Percentiles rank a stretch among this genome's conserved stretches.
phyloP scores from a whole-genome alignment of 2,888 invertebrate genomes.

The Volucella bombylans region DNA sequence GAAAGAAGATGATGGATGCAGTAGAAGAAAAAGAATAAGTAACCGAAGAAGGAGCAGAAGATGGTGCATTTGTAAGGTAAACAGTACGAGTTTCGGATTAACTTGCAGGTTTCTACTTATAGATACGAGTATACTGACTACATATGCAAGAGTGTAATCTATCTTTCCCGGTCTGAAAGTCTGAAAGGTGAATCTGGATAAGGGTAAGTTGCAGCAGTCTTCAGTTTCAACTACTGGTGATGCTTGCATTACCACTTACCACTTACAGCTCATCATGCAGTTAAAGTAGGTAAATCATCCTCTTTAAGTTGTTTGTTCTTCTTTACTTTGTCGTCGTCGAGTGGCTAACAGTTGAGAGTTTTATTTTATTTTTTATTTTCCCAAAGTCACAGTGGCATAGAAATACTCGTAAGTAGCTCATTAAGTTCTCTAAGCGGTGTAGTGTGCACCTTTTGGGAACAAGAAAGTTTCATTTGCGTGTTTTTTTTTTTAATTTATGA shows the following conservation, averaged over 20 bases:
- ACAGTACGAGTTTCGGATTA: slow-evolving; percentile 57
- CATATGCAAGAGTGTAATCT: slow-evolving; percentile 23
- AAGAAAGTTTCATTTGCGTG: slow-evolving; percentile 66
- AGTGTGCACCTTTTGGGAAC: slow-evolving; percentile 60
- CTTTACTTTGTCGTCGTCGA: slow-evolving; percentile 54
- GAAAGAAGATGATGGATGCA: slow-evolving; percentile 13
- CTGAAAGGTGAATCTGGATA: slow-evolving; percentile 70
- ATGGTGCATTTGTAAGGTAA: slow-evolving; percentile 34
- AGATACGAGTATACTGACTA: neutral
- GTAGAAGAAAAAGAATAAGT: neutral
- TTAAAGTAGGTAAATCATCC: slow-evolving; percentile 70
- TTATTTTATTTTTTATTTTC: slow-evolving; percentile 9
- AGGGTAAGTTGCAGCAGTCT: slow-evolving; percentile 61
- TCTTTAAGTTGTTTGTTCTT: slow-evolving; percentile 66
- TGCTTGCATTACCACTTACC: slow-evolving; percentile 66
- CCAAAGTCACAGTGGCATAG: slow-evolving; percentile 42
- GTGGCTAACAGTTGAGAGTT: slow-evolving; percentile 25
- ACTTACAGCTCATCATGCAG: slow-evolving; percentile 60
- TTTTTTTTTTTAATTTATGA: slow-evolving; percentile 18
- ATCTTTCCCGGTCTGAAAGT: slow-evolving; percentile 26
- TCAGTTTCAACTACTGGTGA: slow-evolving; percentile 55
- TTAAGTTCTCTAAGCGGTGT: slow-evolving; percentile 57
- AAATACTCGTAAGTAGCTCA: slow-evolving; percentile 65
- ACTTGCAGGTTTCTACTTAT: slow-evolving; percentile 49
- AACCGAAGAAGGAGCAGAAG: slow-evolving; percentile 21